A percentile compares a stretch with the other conserved stretches of the same genome.
phyloP scores from a whole-genome alignment of 2,113 vertebrate genomes.

The Pyrgilauda ruficollis region DNA sequence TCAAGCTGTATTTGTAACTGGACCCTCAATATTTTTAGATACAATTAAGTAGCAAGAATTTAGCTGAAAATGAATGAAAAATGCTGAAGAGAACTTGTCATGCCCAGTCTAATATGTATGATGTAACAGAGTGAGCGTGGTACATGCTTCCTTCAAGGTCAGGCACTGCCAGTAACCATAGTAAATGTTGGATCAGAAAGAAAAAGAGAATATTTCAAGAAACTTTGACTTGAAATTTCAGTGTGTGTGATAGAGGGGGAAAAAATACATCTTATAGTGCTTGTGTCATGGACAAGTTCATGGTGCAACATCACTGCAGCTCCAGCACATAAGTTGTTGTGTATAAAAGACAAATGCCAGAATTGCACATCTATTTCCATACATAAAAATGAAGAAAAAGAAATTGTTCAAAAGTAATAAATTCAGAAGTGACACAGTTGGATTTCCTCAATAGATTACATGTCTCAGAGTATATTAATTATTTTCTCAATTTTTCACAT shows the following conservation, averaged over 20 bases:
- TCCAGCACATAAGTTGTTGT: not conserved
- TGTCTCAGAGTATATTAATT: not conserved
- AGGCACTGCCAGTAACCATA: not conserved
- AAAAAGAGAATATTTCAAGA: not conserved
- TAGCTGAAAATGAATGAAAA: not conserved
- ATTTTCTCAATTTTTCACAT: not conserved
- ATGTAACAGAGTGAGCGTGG: accelerated
- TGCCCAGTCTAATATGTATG: not conserved
- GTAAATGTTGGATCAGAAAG: not conserved
- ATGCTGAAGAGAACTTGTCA: not conserved
- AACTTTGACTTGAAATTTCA: not conserved
- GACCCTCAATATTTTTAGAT: not conserved
- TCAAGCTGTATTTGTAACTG: not conserved
- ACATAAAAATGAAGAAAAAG: not conserved
- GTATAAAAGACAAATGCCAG: not conserved
- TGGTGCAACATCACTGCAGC: not conserved
- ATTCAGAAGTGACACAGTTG: not conserved
- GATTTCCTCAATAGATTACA: not conserved
- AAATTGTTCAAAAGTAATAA: not conserved
- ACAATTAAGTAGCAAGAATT: not conserved
- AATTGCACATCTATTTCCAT: not conserved
- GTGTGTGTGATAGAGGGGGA: not conserved
- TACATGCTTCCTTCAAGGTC: not conserved
- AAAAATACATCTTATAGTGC: not conserved
- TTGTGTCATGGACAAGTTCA: not conserved